Evolutionary conservation across 2,888 invertebrate genomes (phyloP).

Genomic region (Cerastis leucographa): DNA sequence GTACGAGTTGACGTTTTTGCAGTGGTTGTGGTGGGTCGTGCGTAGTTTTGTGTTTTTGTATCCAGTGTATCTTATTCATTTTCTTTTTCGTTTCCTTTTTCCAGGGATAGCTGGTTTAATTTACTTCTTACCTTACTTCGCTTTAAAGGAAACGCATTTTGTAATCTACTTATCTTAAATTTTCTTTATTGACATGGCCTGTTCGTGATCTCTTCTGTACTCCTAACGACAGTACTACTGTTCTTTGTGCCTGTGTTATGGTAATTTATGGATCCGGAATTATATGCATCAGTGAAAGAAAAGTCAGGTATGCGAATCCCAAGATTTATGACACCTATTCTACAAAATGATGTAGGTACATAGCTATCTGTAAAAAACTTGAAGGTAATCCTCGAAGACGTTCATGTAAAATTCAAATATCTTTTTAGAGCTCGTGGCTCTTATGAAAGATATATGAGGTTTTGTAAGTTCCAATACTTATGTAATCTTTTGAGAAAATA

Average conservation of each 20-base stretch:
- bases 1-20: too few species aligned
- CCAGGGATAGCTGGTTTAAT: neutral
- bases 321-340: constrained; percentile 10
- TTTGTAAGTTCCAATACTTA: constrained; percentile 50
- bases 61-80: neutral
- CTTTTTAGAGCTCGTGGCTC: constrained; percentile 39
- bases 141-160: too few species aligned
- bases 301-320: neutral
- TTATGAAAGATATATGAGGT: constrained; percentile 49
- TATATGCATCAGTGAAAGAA: neutral
- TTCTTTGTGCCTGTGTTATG: neutral
- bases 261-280: constrained; percentile 1
- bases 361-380: constrained; percentile 27
- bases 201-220: neutral
- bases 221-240: neutral
- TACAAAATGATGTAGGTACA: neutral
- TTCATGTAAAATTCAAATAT: constrained; percentile 60
- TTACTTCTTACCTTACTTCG: neutral
- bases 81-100: neutral
- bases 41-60: too few species aligned
- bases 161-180: neutral
- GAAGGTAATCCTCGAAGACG: constrained; percentile 38
- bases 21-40: too few species aligned
- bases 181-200: neutral
- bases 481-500: constrained; percentile 45